Evolutionary conservation across 2,113 vertebrate genomes (phyloP).

Genomic region (Circaetus cinerascens): DNA sequence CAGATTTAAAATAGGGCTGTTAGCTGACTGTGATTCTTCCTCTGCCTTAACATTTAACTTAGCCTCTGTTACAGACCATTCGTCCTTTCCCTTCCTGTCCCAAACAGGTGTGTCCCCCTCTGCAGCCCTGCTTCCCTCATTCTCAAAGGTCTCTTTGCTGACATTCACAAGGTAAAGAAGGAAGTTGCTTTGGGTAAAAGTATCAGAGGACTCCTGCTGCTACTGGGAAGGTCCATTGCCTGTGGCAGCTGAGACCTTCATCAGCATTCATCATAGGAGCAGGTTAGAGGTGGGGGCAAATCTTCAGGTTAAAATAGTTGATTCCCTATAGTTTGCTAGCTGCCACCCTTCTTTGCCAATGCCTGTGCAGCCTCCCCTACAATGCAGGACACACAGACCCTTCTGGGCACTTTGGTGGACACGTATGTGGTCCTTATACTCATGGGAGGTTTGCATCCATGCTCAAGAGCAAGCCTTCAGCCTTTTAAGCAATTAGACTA

Average conservation of each 20-base stretch:
- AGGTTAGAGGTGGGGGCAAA: not conserved
- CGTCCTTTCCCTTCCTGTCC: not conserved
- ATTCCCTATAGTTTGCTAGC: not conserved
- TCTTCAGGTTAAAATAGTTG: not conserved
- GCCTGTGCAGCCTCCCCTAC: no score
- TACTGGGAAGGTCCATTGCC: not conserved
- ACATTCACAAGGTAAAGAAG: not conserved
- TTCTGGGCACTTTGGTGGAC: not conserved
- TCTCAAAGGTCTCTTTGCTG: not conserved
- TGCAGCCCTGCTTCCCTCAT: not conserved
- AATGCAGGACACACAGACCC: no score
- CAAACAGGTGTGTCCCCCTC: no score
- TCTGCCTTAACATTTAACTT: not conserved
- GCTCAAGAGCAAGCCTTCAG: not conserved
- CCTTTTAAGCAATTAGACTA: not conserved
- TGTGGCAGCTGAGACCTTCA: not conserved
- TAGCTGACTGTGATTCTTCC: not conserved
- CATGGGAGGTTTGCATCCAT: not conserved
- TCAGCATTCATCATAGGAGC: not conserved
- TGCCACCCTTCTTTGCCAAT: not conserved
- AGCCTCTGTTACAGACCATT: not conserved
- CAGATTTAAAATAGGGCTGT: not conserved
- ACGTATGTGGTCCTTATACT: not conserved
- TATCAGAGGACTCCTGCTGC: not conserved
- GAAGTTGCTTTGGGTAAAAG: not conserved